Base-by-base conservation (phyloP, 2,888 invertebrate genomes). In the Ditula angustiorana region DNA sequence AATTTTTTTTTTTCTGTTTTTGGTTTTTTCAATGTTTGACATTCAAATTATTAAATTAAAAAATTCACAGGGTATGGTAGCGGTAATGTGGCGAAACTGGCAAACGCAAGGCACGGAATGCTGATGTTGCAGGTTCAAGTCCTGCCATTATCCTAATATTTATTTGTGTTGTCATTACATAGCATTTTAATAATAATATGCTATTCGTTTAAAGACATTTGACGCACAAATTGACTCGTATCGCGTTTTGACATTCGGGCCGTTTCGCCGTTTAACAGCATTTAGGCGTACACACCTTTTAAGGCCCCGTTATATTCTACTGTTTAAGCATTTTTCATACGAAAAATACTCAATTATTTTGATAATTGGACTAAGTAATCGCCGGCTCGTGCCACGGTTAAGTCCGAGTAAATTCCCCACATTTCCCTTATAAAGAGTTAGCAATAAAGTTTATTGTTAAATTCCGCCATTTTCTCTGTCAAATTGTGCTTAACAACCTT, bases 401-500 rank as follows among this genome's bases (percentile, higher is more conserved):
- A 63, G 8, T 33, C 49, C 35, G 30, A 13, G 41, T 57, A 50
- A 53, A 59, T 64, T 53, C 53, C 52, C 35, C 24, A 53, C 52
- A 64, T 64, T 59, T 59, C 64, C 64, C 64, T 64, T 64, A 59
- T 47, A 64, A 64, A 64, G 64, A 46, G 50, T 59, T 58, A 37
- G 58, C 46, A 64, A 64, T 64, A 64, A 64, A 64, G 52, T 64
- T 64, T 64, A 64, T 64, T 64, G 64, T 64, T 53, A 46, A 59
- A 64, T 64, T 64, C 64, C 64, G 26, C 58, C 52, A 64, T 64
- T 64, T 64, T 64, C 37, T 59, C 47, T 64, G 64, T 64, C 64
- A 64, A 64, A 64, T 64, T 64, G 64, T 64, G 64, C 59, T 64
- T 64, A 64, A 64, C 57, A 59, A 64, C 64, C 52, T 59, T 64